These are phyloP conservation scores for Sipha maydis DNA, from an alignment of 2,888 invertebrate genomes.

Conservation along the genomic window DNA sequence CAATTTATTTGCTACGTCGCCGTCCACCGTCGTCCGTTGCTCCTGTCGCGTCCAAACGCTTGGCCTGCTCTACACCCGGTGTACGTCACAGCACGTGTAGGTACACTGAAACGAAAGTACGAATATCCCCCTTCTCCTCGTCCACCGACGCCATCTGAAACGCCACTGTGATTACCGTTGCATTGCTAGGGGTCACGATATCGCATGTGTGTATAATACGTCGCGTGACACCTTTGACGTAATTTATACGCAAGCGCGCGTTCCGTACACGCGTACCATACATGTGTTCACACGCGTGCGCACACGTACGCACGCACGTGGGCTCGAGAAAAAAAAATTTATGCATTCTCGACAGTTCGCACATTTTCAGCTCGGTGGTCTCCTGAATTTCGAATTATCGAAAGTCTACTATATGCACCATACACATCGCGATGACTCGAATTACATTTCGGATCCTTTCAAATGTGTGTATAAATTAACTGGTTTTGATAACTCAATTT, in stretches of 20 bases:
- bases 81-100: conserved; percentile 1
- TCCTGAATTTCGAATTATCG: too few relatives aligned
- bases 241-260: not conserved
- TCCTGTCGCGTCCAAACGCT: not conserved
- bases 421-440: too few relatives aligned
- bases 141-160: not conserved
- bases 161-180: conserved; percentile 1
- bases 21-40: conserved; percentile 36
- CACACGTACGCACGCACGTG: too few relatives aligned
- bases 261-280: not conserved
- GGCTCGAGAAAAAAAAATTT: too few relatives aligned
- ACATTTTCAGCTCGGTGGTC: too few relatives aligned
- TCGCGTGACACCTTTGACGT: conserved; percentile 15
- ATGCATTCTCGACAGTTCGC: too few relatives aligned
- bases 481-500: too few relatives aligned
- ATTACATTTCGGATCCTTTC: too few relatives aligned
- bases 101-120: conserved; percentile 32
- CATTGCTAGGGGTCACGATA: not conserved
- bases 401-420: too few relatives aligned
- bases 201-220: not conserved
- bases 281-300: not conserved
- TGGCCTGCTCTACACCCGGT: not conserved
- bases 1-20: conserved; percentile 22
- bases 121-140: not conserved
- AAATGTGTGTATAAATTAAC: too few relatives aligned